Percentiles rank a stretch among this genome's conserved stretches.
Conservation (phyloP, 2,797 vertebrate genomes). For the Hypotaenidia philippensis region DNA sequence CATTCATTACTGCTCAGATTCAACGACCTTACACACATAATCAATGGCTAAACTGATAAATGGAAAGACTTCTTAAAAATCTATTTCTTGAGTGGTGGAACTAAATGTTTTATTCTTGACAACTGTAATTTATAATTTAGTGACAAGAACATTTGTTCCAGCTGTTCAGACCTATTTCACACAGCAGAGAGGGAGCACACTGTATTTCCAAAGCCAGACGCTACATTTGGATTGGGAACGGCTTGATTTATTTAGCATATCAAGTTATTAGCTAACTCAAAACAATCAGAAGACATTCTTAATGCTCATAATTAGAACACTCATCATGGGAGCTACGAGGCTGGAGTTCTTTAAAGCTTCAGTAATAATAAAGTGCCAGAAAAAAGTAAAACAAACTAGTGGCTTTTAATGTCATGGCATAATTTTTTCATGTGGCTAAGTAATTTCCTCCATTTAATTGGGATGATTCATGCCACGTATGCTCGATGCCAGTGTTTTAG, state of each 20-base stretch:
- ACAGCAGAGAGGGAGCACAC: not conserved
- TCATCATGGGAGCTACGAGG: not conserved
- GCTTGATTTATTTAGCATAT: conserved; percentile 62
- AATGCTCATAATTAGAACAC: conserved; percentile 70
- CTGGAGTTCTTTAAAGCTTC: conserved; percentile 38
- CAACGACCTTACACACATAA: conserved; percentile 71
- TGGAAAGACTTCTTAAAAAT: conserved; percentile 73
- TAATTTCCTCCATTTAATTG: conserved; percentile 35
- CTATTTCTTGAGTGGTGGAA: conserved; percentile 70
- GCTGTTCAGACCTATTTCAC: conserved; percentile 53
- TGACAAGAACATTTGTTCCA: conserved; percentile 67
- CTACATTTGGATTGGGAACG: not conserved
- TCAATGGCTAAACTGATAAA: conserved; percentile 79
- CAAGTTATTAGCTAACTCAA: conserved; percentile 62
- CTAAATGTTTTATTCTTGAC: conserved; percentile 71
- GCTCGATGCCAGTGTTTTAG: not conserved
- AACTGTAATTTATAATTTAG: conserved; percentile 75
- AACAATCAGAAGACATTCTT: conserved; percentile 65
- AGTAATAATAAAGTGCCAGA: conserved; percentile 3
- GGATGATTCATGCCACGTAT: not conserved
- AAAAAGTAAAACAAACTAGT: conserved; percentile 39
- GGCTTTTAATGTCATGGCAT: not conserved
- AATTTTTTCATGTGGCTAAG: conserved; percentile 18
- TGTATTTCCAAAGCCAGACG: conserved; percentile 39
- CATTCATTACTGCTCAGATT: conserved; percentile 65